phyloP scores from a whole-genome alignment of 1,140 invertebrate species.

The Calephelis virginiensis region DNA sequence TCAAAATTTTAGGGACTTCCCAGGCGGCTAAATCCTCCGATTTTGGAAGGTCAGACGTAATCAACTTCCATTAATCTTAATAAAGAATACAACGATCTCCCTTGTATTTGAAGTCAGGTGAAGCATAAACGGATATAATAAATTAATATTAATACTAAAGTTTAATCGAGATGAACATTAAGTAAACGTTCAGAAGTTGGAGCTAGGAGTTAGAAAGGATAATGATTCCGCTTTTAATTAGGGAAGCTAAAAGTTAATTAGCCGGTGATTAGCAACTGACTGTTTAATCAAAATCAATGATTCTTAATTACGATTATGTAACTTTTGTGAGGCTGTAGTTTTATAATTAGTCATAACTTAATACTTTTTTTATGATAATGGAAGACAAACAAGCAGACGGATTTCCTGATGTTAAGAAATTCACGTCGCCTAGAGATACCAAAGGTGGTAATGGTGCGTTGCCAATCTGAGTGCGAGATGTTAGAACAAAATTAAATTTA shows the following conservation, averaged over 20 bases:
- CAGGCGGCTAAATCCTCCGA: neutral
- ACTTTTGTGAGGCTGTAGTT: neutral
- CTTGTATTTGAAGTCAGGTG: constrained; percentile 5
- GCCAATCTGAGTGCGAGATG: no score
- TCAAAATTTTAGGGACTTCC: neutral
- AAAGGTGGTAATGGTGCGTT: no score
- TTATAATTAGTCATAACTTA: no score
- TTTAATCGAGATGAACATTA: constrained; percentile 2
- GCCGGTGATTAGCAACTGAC: constrained; percentile 36
- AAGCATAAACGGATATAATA: constrained; percentile 9
- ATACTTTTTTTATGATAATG: no score
- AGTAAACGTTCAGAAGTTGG: constrained; percentile 10
- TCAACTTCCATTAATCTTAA: constrained; percentile 3
- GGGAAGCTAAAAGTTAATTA: constrained; percentile 34
- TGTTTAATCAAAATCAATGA: constrained; percentile 24
- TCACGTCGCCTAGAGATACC: no score
- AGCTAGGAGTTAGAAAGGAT: constrained; percentile 16
- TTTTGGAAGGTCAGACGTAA: neutral
- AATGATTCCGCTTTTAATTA: constrained; percentile 27
- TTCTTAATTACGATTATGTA: neutral
- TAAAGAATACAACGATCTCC: neutral
- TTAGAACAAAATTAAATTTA: no score
- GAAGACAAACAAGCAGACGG: no score
- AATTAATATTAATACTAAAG: constrained; percentile 16
- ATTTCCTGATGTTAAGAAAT: no score